Evolutionary conservation across 2,888 invertebrate genomes (phyloP).

Genomic region (Balanococcus diminutus): DNA sequence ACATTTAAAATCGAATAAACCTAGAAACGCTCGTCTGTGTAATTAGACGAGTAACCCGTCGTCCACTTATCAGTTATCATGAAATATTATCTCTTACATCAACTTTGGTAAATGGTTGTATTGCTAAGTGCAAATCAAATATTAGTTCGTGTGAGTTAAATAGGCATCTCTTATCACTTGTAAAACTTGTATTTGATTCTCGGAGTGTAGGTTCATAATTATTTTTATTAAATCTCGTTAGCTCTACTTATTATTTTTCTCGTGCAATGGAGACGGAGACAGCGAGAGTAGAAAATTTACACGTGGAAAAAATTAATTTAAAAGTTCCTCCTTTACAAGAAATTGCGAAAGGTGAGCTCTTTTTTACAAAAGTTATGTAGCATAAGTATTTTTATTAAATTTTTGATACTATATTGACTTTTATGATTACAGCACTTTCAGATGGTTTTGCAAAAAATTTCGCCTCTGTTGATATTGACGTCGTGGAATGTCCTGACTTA

Average conservation of each 20-base stretch:
- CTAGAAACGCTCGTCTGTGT: too few relatives aligned
- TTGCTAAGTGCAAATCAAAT: background rate
- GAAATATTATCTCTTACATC: background rate
- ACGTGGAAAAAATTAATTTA: conserved; percentile 37
- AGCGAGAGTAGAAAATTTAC: background rate
- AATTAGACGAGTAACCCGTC: too few relatives aligned
- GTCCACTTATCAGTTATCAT: background rate
- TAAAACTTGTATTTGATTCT: background rate
- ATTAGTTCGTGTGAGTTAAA: too few relatives aligned
- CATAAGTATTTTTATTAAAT: background rate
- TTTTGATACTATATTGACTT: background rate
- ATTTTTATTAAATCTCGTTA: background rate
- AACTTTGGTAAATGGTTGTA: background rate
- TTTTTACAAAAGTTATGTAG: background rate
- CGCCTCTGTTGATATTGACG: conserved; percentile 71
- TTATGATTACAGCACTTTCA: conserved; percentile 18
- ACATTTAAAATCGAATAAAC: background rate
- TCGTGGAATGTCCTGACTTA: conserved; percentile 87
- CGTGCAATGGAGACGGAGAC: background rate
- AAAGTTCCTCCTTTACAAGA: conserved; percentile 52
- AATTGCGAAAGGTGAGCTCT: conserved; percentile 51
- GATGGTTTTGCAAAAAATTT: conserved; percentile 70
- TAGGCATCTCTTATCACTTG: background rate
- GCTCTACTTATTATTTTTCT: background rate
- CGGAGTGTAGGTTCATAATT: background rate